These are phyloP conservation scores for Myotis myotis DNA, from an alignment of 2,797 vertebrate genomes.

Conservation along the genomic window DNA sequence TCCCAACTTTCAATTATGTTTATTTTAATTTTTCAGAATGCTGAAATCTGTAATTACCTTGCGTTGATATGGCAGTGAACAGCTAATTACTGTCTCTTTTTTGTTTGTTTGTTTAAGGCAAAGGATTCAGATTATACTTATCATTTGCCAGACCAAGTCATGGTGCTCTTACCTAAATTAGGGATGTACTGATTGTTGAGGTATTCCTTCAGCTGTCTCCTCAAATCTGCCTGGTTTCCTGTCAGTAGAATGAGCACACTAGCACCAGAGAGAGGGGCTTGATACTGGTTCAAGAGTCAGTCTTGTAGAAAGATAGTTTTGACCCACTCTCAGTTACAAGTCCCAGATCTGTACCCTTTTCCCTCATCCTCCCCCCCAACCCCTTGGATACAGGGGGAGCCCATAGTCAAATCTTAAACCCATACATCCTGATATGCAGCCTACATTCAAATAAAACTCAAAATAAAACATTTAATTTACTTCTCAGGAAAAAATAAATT, in stretches of 20 bases:
- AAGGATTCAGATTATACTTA: neutral
- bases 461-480: constrained; percentile 34
- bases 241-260: constrained; percentile 71
- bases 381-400: no score
- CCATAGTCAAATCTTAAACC: constrained; percentile 74
- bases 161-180: constrained; percentile 20
- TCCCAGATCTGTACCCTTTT: constrained; percentile 54
- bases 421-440: neutral
- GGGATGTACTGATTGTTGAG: neutral
- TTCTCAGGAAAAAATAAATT: neutral
- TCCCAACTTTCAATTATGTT: constrained; percentile 51
- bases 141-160: neutral
- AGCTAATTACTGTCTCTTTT: neutral
- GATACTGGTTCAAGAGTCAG: constrained; percentile 83
- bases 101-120: neutral
- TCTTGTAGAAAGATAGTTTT: constrained; percentile 84
- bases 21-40: constrained; percentile 55
- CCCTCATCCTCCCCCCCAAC: no score
- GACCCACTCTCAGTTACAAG: constrained; percentile 79
- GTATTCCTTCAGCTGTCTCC: constrained; percentile 76
- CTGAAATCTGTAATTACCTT: neutral
- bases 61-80: neutral
- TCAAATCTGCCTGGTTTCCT: constrained; percentile 78
- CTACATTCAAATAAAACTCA: constrained; percentile 80
- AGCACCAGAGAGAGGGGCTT: constrained; percentile 79